Evolutionary conservation across 1,140 invertebrate species (phyloP).

Genomic region (Caerostris extrusa): DNA sequence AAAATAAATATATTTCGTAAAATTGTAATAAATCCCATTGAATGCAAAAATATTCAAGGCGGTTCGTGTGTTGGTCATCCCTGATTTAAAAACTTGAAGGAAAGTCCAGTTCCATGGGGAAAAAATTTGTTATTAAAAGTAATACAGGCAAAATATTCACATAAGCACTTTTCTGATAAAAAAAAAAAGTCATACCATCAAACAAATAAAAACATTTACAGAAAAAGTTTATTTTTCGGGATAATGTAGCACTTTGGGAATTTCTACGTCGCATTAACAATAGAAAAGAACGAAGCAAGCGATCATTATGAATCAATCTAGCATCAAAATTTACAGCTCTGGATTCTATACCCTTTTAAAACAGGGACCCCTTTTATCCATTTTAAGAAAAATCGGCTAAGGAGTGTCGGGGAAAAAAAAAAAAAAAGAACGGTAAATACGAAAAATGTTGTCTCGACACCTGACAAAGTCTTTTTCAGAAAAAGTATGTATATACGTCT

Average conservation of each 20-base stretch:
- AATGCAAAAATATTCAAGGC: no score
- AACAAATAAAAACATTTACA: neutral
- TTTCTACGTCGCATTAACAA: neutral
- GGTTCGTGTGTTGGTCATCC: no score
- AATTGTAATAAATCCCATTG: no score
- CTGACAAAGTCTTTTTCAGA: neutral
- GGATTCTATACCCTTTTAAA: neutral
- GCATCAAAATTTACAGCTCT: neutral
- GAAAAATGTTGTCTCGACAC: neutral
- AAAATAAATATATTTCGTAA: no score
- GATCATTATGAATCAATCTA: neutral
- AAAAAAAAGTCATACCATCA: no score
- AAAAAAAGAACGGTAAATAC: neutral
- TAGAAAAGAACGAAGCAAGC: neutral
- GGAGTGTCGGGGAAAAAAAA: neutral
- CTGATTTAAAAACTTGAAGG: no score
- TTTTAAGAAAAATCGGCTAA: neutral
- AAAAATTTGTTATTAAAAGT: no score
- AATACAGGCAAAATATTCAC: no score
- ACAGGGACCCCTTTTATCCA: neutral
- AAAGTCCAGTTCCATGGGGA: no score
- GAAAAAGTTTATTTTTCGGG: no score
- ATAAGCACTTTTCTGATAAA: no score
- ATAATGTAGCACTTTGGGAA: neutral
- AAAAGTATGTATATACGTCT: neutral